A percentile compares a stretch with the other conserved stretches of the same genome.
Evolutionary conservation across 2,113 vertebrate species (phyloP).

Genomic region (Eulacestoma nigropectus): DNA sequence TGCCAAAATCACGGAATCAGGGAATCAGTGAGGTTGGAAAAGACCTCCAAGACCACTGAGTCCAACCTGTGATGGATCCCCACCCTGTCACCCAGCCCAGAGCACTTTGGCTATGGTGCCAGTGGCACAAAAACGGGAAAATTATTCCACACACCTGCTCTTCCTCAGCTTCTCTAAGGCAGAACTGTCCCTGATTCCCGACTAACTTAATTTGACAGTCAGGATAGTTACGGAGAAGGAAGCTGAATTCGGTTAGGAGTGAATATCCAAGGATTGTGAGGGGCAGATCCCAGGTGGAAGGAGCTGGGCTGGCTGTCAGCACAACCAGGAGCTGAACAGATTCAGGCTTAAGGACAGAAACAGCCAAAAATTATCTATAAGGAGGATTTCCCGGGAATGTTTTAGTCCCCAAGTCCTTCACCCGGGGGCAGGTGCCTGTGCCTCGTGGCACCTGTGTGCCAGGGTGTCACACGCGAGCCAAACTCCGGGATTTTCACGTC

Average conservation of each 20-base stretch:
- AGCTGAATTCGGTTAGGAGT: neutral
- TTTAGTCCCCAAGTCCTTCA: neutral
- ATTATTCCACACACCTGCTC: too few species aligned
- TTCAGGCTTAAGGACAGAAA: neutral
- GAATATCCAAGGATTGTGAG: neutral
- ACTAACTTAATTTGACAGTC: neutral
- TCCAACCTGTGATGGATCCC: neutral
- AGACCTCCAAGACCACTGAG: neutral
- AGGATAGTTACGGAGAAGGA: neutral
- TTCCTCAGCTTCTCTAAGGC: neutral
- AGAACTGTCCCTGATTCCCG: neutral
- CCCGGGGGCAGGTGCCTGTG: neutral
- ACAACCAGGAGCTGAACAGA: neutral
- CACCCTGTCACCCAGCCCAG: neutral
- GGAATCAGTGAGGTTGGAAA: neutral
- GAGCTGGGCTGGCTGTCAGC: neutral
- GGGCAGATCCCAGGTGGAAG: neutral
- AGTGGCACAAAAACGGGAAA: neutral
- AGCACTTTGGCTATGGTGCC: accelerated
- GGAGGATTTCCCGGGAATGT: neutral
- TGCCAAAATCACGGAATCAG: neutral
- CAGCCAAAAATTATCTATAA: neutral
- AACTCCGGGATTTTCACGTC: accelerated
- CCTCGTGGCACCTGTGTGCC: neutral
- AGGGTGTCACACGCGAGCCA: accelerated